Evolutionary conservation across 2,888 invertebrate species (phyloP).

Genomic region (Hirtodrosophila duncani): DNA sequence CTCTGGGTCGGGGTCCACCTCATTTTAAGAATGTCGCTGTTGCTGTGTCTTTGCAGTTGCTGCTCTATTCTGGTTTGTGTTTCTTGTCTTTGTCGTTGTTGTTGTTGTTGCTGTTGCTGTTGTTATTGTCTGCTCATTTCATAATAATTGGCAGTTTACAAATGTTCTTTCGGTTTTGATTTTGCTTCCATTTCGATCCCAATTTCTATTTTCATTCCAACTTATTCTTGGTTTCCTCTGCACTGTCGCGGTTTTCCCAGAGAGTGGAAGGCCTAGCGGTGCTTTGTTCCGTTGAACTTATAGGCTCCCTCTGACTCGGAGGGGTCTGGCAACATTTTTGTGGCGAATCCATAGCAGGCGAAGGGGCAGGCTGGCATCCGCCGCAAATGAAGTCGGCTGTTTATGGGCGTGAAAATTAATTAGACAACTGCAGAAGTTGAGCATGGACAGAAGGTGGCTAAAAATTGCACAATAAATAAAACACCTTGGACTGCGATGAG

Average conservation of each 20-base stretch:
- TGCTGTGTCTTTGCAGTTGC: too few species aligned
- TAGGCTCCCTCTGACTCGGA: too few species aligned
- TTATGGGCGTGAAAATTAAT: constrained; percentile 66
- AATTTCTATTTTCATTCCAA: constrained; percentile 13
- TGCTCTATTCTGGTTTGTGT: too few species aligned
- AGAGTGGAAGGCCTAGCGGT: constrained; percentile 44
- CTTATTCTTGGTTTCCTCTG: constrained; percentile 20
- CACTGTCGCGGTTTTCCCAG: constrained; percentile 40
- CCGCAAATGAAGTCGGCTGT: constrained; percentile 55
- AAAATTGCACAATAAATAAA: constrained; percentile 52
- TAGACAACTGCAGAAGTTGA: constrained; percentile 49
- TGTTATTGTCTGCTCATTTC: constrained; percentile 47
- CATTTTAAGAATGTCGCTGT: constrained; percentile 58
- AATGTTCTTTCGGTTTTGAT: constrained; percentile 64
- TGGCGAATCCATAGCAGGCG: constrained; percentile 49
- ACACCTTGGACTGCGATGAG: constrained; percentile 18
- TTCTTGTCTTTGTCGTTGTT: constrained; percentile 11
- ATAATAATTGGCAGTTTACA: constrained; percentile 69
- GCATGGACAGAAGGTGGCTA: constrained; percentile 26
- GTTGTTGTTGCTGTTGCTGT: constrained; percentile 9
- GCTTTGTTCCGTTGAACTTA: constrained; percentile 59
- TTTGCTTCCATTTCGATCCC: constrained; percentile 35
- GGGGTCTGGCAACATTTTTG: constrained; percentile 42
- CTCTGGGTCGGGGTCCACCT: constrained; percentile 20
- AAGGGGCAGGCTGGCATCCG: too few species aligned